A percentile compares a stretch with the other conserved stretches of the same genome.
These are phyloP conservation scores for Rhegmatorhina hoffmannsi DNA, from an alignment of 2,113 vertebrate genomes.

Conservation along the genomic window DNA sequence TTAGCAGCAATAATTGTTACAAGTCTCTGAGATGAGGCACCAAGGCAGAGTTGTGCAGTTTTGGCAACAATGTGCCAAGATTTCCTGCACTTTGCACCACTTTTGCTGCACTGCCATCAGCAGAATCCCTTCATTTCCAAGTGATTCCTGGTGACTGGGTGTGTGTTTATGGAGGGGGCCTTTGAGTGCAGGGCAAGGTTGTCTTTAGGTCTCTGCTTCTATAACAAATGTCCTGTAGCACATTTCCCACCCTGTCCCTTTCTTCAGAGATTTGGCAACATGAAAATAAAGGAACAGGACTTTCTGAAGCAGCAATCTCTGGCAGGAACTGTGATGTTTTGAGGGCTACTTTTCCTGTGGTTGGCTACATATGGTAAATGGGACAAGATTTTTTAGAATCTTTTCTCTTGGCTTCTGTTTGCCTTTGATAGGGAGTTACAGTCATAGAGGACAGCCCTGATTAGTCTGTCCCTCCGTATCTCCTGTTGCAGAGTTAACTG, in stretches of 20 bases:
- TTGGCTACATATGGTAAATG: rapidly evolving
- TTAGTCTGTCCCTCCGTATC: background rate
- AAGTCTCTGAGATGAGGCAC: background rate
- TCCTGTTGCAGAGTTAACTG: background rate
- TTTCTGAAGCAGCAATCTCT: background rate
- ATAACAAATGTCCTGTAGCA: background rate
- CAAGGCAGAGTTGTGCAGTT: background rate
- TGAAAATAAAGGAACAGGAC: background rate
- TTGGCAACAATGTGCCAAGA: background rate
- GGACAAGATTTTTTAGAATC: rapidly evolving
- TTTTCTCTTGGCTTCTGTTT: background rate
- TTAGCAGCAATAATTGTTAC: background rate
- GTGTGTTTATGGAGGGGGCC: background rate
- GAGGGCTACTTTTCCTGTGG: background rate
- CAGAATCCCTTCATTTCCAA: background rate
- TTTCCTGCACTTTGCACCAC: rapidly evolving
- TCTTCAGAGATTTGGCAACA: rapidly evolving
- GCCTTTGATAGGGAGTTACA: background rate
- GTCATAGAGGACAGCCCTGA: background rate
- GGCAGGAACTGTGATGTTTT: background rate
- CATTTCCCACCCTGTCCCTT: background rate
- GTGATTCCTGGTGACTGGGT: background rate
- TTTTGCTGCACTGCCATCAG: background rate
- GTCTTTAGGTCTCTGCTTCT: background rate
- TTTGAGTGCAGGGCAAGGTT: background rate